These are phyloP conservation scores for Centropyge bicolor DNA, from an alignment of 2,797 vertebrate genomes.

Conservation along the genomic window DNA sequence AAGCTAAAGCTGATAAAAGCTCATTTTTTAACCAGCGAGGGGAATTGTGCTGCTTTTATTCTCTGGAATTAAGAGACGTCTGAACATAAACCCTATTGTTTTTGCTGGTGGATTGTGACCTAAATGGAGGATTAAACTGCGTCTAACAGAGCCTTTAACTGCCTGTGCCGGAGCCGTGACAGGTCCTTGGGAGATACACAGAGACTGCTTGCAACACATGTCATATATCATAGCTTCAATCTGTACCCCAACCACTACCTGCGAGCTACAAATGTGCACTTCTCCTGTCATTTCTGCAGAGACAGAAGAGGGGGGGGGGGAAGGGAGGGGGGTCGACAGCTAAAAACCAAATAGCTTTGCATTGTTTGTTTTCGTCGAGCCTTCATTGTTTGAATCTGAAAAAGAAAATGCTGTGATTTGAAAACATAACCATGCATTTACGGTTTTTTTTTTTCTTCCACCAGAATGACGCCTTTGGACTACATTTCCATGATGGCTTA, in stretches of 20 bases:
- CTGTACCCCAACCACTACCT: constrained; percentile 85
- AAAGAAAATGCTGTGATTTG: constrained; percentile 54
- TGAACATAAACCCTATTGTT: constrained; percentile 46
- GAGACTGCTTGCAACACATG: constrained; percentile 87
- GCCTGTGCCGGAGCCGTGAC: constrained; percentile 80
- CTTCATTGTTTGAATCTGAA: constrained; percentile 64
- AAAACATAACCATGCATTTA: constrained; percentile 61
- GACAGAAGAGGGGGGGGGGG: constrained; percentile 59
- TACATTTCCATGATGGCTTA: constrained; percentile 37
- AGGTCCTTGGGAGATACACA: constrained; percentile 86
- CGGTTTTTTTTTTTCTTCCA: constrained; percentile 19
- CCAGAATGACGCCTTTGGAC: constrained; percentile 37
- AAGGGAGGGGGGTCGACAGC: constrained; percentile 45
- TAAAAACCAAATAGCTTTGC: constrained; percentile 80
- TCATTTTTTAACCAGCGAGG: constrained; percentile 9
- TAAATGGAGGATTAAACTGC: constrained; percentile 83
- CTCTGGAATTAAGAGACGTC: constrained; percentile 46
- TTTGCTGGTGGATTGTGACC: constrained; percentile 76
- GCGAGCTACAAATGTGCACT: constrained; percentile 86
- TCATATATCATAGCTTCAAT: constrained; percentile 89
- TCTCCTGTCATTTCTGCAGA: constrained; percentile 80
- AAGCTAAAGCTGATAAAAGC: constrained; percentile 40
- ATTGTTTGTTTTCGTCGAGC: constrained; percentile 79
- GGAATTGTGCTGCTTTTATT: constrained; percentile 35
- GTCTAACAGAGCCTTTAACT: constrained; percentile 82